Percentiles rank a stretch among this genome's conserved stretches.
Conservation (phyloP, 1,140 invertebrate species). For the Phymastichus coffea region DNA sequence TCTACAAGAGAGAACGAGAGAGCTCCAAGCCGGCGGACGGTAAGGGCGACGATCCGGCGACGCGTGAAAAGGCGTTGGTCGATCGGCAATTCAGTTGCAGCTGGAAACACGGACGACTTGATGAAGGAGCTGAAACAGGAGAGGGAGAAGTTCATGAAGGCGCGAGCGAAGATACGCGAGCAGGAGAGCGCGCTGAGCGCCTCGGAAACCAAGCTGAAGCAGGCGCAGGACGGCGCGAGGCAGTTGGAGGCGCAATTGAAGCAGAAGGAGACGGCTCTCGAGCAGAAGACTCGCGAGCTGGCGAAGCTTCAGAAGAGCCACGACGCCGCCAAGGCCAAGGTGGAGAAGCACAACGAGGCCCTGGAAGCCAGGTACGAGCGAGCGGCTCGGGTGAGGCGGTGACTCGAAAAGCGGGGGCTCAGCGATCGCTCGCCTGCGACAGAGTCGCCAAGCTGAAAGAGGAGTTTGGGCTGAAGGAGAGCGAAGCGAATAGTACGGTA, state of each 20-base stretch:
- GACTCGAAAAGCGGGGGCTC: background rate
- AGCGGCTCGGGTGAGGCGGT: background rate
- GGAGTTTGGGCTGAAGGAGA: slow-evolving; percentile 33
- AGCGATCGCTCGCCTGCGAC: background rate
- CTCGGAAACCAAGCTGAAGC: background rate
- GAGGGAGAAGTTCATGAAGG: background rate
- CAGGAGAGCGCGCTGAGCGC: background rate
- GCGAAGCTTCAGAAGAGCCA: slow-evolving; percentile 37
- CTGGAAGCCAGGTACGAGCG: slow-evolving; percentile 37
- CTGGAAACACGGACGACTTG: background rate
- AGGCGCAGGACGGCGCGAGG: background rate
- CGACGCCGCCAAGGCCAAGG: slow-evolving; percentile 31
- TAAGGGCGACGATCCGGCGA: slow-evolving; percentile 5
- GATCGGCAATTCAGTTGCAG: too few species aligned
- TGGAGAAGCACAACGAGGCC: slow-evolving; percentile 42
- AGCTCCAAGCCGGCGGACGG: background rate
- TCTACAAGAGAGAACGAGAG: background rate
- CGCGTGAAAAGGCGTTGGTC: too few species aligned
- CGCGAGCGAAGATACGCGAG: background rate
- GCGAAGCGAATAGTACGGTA: slow-evolving; percentile 22
- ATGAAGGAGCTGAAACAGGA: background rate
- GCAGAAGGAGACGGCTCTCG: slow-evolving; percentile 34
- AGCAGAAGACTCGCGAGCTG: slow-evolving; percentile 36
- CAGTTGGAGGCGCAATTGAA: background rate
- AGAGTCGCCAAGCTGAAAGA: slow-evolving; percentile 37